Percentiles rank a stretch among this genome's conserved stretches.
These are phyloP conservation scores for Melanostigma gelatinosum DNA, from an alignment of 2,113 vertebrate species.

Conservation along the genomic window DNA sequence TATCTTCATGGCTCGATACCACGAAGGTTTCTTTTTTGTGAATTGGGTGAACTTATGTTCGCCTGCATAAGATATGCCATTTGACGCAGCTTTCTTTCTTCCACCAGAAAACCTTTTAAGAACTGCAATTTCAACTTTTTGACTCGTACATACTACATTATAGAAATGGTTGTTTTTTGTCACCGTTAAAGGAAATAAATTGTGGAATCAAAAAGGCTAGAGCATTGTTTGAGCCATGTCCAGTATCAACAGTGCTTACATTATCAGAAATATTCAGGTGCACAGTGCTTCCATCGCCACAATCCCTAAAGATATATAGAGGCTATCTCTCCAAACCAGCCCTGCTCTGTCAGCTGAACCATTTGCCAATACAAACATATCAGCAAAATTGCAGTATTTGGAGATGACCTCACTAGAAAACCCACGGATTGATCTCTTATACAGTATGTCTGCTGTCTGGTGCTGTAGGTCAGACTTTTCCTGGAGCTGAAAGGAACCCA, in stretches of 20 bases:
- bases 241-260: not conserved
- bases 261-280: constrained; percentile 36
- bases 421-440: constrained; percentile 9
- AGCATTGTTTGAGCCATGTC: not conserved
- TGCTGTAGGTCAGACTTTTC: constrained; percentile 5
- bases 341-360: constrained; percentile 24
- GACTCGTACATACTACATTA: not conserved
- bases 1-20: not conserved
- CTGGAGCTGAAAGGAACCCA: not conserved
- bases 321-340: constrained; percentile 26
- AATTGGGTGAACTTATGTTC: not conserved
- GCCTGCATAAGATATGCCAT: not conserved
- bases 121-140: not conserved
- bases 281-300: not conserved
- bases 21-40: not conserved
- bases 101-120: not conserved
- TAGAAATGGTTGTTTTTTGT: not conserved
- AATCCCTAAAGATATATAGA: constrained; percentile 15
- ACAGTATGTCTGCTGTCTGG: not conserved
- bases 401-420: constrained; percentile 6
- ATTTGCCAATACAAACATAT: constrained; percentile 14
- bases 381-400: not conserved
- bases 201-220: not conserved
- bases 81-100: not conserved
- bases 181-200: not conserved